A percentile compares a stretch with the other conserved stretches of the same genome.
Evolutionary conservation across 2,888 invertebrate species (phyloP).

Genomic region (Standfussiana lucernea): DNA sequence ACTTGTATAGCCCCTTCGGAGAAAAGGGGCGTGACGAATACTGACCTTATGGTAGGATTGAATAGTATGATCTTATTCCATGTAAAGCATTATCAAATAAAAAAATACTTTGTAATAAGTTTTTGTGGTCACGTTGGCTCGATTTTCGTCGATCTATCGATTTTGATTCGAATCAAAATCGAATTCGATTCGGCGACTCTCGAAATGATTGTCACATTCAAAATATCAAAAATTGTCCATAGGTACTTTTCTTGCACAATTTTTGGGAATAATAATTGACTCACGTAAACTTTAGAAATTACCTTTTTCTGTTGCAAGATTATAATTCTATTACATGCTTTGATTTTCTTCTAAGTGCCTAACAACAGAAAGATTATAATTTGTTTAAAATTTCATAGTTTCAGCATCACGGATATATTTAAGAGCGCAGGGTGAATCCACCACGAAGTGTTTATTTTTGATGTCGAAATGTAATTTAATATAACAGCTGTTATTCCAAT

Average conservation of each 20-base stretch:
- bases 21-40: not conserved
- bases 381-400: constrained; percentile 10
- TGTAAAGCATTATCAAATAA: no score
- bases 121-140: constrained; percentile 1
- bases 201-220: constrained; percentile 24
- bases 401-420: constrained; percentile 24
- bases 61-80: no score
- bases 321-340: not conserved
- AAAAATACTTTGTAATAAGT: not conserved
- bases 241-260: constrained; percentile 15
- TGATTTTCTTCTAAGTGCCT: not conserved
- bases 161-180: no score
- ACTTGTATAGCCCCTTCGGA: no score
- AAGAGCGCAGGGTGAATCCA: constrained; percentile 16
- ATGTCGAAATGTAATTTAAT: constrained; percentile 31
- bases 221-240: not conserved
- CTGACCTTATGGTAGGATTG: not conserved
- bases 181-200: no score
- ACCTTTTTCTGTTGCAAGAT: constrained; percentile 5
- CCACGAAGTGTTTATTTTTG: constrained; percentile 33
- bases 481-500: constrained; percentile 2
- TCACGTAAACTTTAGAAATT: constrained; percentile 33
- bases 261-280: constrained; percentile 25
- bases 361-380: not conserved
- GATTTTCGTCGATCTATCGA: no score